Base-by-base conservation (phyloP, 2,113 vertebrate species). In the Zapornia atra region DNA sequence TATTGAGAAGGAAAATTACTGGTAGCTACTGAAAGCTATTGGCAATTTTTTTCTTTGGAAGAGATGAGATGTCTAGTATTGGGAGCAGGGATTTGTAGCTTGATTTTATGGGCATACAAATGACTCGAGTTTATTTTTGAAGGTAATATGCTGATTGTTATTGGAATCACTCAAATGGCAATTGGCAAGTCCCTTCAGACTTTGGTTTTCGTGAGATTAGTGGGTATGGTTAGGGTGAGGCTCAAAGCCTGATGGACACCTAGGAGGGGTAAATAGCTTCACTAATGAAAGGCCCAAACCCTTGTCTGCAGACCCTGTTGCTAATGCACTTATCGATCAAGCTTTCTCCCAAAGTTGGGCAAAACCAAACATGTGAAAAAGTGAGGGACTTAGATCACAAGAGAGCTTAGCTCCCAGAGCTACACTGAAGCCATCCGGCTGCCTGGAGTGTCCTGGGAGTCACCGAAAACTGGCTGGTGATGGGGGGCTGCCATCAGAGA, bases 391-490 rank as follows among this genome's bases (percentile, higher is more conserved):
- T 82, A 18, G 44, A 0, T 12, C 33, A 28, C n/a, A 28, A 10
- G 53, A 75, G n/a, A 48, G 34, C 24, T 69, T 19, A 21, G 29
- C 34, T 79, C 53, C 56, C 22, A 4, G 26, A 38, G 64, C 38
- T 26, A 0, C 6, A 0, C 7, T n/a, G 76, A 31, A 65, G 64
- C 24, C 24, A 44, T 12, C 1, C 0, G 9, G 40, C 14, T 66
- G 20, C 88, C 21, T 2, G 6, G 51, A 29, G 31, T 1, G 11
- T 13, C 29, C 53, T 20, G 11, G 11, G 3, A 59, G 22, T 36
- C 34, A 54, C 44, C 24, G 11, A 17, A 71, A 60, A 2, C 4
- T 9, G n/a, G 26, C 65, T 25, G 44, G 18, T 9, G 36, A 15
- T 17, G 28, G 34, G 16, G 1, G 1, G 2, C 51, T 80, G 53